These are phyloP conservation scores for Adineta ricciae DNA, from an alignment of 2,888 invertebrate genomes.

Conservation along the genomic window DNA sequence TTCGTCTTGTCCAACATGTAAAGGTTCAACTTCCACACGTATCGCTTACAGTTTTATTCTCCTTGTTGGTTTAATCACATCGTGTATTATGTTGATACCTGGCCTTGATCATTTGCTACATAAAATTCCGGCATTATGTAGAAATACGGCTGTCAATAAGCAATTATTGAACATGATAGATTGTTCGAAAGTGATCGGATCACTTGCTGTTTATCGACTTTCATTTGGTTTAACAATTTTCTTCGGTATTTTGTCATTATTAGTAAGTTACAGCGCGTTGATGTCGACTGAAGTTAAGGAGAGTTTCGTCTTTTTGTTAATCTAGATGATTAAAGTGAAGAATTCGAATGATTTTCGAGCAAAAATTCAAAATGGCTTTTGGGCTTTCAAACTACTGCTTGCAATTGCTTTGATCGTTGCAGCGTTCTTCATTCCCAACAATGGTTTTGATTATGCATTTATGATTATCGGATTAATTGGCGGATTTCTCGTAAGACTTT, in stretches of 20 bases:
- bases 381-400: constrained; percentile 84
- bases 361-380: constrained; percentile 96
- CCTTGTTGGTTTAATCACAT: constrained; percentile 72
- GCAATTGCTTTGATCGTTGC: constrained; percentile 81
- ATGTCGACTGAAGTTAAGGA: no score
- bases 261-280: neutral
- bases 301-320: no score
- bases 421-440: constrained; percentile 87
- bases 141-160: neutral
- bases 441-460: constrained; percentile 35
- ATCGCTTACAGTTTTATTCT: constrained; percentile 93
- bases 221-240: constrained; percentile 86
- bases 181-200: constrained; percentile 77
- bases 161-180: constrained; percentile 45
- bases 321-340: constrained; percentile 64
- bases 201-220: constrained; percentile 85
- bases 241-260: constrained; percentile 75
- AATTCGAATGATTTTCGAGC: constrained; percentile 81
- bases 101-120: constrained; percentile 59
- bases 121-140: constrained; percentile 25
- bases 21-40: constrained; percentile 86
- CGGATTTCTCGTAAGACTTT: constrained; percentile 55
- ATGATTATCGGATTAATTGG: constrained; percentile 70
- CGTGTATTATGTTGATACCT: constrained; percentile 79
- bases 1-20: constrained; percentile 87